Evolutionary conservation across 2,797 vertebrate species (phyloP), one percentile per base, ranked within the genome.

Genomic region (Remorina albescens): DNA sequence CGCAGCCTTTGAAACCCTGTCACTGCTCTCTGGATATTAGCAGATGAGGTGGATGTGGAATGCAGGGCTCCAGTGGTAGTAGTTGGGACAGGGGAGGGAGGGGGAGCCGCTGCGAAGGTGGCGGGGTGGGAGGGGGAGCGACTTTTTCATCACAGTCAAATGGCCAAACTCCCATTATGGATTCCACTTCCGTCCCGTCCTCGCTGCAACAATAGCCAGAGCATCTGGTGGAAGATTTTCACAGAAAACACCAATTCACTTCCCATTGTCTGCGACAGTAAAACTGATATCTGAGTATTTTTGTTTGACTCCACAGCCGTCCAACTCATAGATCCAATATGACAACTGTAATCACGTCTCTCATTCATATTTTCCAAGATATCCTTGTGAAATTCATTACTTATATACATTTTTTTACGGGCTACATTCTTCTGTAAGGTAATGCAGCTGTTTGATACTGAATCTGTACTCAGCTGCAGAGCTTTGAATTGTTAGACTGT

Each of bases 11-110:
- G 26, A 49, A 56, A 18, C 7, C 25, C 34, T 37, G 19, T 78
- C 30, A 16, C 65, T 60, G 5, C 37, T 63, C 63, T 68, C 3
- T 32, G 47, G 69, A 21, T 51, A 53, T 81, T 13, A 54, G 54
- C 37, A 70, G 71, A 74, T 50, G 76, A 81, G 56, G 53, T 71
- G 36, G 80, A 66, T 67, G 66, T 86, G 83, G 80, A 85, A 90
- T 86, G 82, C 78, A 76, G 74, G 82, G 69, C 58, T 90, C 67
- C 74, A 86, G 72, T 71, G 80, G 78, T 80, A 62, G 71, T 64
- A 62, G 61, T 67, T 78, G 78, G 62, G 36, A 51, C 19, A n/a
- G 9, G 46, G 50, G 50, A 30, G 26, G 6, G 21, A 13, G 37
- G 37, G 54, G 63, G 62, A 55, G 50, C 26, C 16, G 46, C 32